phyloP scores from a whole-genome alignment of 2,797 vertebrate species.

The Balearica regulorum region DNA sequence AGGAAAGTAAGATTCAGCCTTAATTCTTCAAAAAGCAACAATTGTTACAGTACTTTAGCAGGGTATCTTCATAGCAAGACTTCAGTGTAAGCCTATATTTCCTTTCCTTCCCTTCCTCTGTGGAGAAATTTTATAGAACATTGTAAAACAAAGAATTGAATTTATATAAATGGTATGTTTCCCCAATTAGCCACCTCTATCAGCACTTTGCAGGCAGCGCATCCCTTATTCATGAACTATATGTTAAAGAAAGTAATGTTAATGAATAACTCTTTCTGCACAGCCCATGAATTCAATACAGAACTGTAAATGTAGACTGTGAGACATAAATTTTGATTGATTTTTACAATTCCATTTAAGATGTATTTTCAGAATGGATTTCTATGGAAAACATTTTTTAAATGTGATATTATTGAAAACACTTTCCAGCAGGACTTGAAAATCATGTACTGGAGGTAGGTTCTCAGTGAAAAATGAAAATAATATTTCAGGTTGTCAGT shows the following conservation, averaged over 20 bases:
- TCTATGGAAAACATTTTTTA: slow-evolving; percentile 39
- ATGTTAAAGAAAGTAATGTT: slow-evolving; percentile 40
- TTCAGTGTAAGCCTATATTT: neutral
- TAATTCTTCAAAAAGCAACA: neutral
- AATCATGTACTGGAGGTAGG: neutral
- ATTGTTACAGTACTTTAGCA: neutral
- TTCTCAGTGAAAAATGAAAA: slow-evolving; percentile 44
- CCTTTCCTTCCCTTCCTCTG: neutral
- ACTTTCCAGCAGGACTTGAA: slow-evolving; percentile 21
- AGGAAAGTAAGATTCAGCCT: neutral
- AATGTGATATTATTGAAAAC: slow-evolving; percentile 44
- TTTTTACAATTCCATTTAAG: slow-evolving; percentile 51
- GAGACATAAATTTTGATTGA: slow-evolving; percentile 55
- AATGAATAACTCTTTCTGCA: slow-evolving; percentile 53
- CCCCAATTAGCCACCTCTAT: neutral
- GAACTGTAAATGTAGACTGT: slow-evolving; percentile 41
- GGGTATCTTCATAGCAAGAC: neutral
- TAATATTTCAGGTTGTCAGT: slow-evolving; percentile 36
- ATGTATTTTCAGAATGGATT: slow-evolving; percentile 31
- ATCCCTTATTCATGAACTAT: slow-evolving; percentile 47
- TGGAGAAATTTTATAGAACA: neutral
- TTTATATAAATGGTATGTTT: neutral
- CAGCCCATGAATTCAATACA: slow-evolving; percentile 32
- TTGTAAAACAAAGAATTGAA: neutral
- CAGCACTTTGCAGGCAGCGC: neutral